Evolutionary conservation across 2,888 invertebrate species (phyloP).

Genomic region (Dinocampus coccinellae): DNA sequence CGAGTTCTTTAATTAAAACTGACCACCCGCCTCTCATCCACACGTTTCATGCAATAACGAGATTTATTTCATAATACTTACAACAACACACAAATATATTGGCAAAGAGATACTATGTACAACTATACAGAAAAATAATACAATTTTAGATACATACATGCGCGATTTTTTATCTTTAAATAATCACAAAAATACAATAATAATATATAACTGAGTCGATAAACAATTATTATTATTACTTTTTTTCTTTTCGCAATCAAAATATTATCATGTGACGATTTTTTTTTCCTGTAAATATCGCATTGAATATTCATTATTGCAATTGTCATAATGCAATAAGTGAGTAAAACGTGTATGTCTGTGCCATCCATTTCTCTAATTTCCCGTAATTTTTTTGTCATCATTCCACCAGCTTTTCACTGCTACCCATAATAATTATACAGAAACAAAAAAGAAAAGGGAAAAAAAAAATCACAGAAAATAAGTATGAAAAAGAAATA

Average conservation of each 20-base stretch:
- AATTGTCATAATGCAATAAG: constrained; percentile 11
- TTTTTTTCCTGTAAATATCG: neutral
- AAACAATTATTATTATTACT: neutral
- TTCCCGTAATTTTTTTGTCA: too few species aligned
- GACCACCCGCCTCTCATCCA: constrained; percentile 62
- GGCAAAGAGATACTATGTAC: constrained; percentile 44
- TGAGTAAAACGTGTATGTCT: constrained; percentile 19
- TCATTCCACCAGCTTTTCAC: too few species aligned
- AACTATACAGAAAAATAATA: neutral
- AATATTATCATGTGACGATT: neutral
- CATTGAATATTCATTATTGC: neutral
- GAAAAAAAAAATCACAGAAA: neutral
- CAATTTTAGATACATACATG: neutral
- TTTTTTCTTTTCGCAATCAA: neutral
- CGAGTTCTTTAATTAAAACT: constrained; percentile 68
- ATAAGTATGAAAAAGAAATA: neutral
- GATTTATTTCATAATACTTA: constrained; percentile 65
- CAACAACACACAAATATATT: constrained; percentile 48
- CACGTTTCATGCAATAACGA: constrained; percentile 59
- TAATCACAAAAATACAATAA: too few species aligned
- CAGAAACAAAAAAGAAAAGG: too few species aligned
- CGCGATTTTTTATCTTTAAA: constrained; percentile 13
- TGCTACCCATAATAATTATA: too few species aligned
- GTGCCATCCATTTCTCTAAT: too few species aligned
- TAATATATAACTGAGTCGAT: too few species aligned